Conservation (phyloP, 2,888 invertebrate genomes). For the Galerucella nymphaeae region DNA sequence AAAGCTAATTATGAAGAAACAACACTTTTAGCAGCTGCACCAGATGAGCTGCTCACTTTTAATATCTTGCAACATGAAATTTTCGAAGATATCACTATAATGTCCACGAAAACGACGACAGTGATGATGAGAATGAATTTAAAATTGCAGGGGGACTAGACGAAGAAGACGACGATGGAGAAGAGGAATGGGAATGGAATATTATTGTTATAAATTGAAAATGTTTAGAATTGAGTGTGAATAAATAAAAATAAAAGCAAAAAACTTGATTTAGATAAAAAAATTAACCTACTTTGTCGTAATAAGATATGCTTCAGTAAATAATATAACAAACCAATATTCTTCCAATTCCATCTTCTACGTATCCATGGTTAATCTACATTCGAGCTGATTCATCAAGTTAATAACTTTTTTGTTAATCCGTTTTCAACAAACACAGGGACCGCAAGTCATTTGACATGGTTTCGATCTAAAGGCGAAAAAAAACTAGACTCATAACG, state of each 20-base stretch:
- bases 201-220: no score
- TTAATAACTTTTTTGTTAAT: slow-evolving; percentile 43
- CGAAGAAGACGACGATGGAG: no score
- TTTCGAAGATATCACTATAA: no score
- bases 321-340: slow-evolving; percentile 8
- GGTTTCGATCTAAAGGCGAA: slow-evolving; percentile 38
- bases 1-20: no score
- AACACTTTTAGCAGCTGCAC: no score
- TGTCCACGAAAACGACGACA: no score
- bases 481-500: slow-evolving; percentile 34
- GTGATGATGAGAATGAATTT: no score
- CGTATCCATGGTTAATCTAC: slow-evolving; percentile 10
- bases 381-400: slow-evolving; percentile 48
- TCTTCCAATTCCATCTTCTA: slow-evolving; percentile 6
- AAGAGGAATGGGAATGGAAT: no score
- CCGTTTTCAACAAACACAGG: slow-evolving; percentile 42
- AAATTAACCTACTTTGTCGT: background rate
- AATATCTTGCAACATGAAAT: no score
- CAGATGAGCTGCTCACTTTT: no score
- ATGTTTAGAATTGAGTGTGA: background rate
- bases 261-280: background rate
- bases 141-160: no score
- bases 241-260: background rate
- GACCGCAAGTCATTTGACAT: slow-evolving; percentile 46
- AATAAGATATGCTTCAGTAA: slow-evolving; percentile 6